These are phyloP conservation scores for Amazona guildingii DNA, from an alignment of 2,113 vertebrate genomes.

Conservation along the genomic window DNA sequence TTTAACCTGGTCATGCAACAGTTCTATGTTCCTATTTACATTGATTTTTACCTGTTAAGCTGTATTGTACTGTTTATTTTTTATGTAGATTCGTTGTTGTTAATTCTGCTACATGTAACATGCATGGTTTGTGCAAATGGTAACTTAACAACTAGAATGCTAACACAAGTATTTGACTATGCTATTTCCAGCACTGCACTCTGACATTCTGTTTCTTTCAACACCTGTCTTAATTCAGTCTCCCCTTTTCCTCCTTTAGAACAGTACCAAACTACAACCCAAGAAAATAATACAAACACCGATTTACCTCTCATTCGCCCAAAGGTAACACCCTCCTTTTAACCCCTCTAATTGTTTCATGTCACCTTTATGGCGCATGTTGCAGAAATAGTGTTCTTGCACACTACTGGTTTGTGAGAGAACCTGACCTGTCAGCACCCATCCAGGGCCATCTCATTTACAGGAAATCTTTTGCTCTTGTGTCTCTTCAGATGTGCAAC, in stretches of 20 bases:
- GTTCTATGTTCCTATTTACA: background rate
- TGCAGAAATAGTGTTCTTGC: background rate
- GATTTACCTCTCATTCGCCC: background rate
- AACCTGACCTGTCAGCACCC: background rate
- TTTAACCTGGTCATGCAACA: background rate
- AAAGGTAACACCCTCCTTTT: background rate
- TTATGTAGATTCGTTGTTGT: background rate
- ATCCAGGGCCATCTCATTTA: background rate
- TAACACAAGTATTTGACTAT: background rate
- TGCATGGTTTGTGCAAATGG: background rate
- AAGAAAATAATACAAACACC: background rate
- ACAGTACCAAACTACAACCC: background rate
- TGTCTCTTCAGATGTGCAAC: background rate
- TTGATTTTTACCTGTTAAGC: background rate
- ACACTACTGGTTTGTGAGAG: background rate
- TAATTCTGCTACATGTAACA: background rate
- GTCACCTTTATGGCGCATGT: background rate
- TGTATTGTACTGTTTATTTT: background rate
- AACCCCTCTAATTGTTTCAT: background rate
- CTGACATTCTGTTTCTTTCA: background rate
- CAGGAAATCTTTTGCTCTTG: background rate
- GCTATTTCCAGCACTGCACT: background rate
- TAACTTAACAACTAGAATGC: background rate
- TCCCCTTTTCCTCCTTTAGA: background rate
- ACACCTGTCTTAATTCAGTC: background rate